phyloP scores from a whole-genome alignment of 2,888 invertebrate genomes.

The Phaedon cochleariae region DNA sequence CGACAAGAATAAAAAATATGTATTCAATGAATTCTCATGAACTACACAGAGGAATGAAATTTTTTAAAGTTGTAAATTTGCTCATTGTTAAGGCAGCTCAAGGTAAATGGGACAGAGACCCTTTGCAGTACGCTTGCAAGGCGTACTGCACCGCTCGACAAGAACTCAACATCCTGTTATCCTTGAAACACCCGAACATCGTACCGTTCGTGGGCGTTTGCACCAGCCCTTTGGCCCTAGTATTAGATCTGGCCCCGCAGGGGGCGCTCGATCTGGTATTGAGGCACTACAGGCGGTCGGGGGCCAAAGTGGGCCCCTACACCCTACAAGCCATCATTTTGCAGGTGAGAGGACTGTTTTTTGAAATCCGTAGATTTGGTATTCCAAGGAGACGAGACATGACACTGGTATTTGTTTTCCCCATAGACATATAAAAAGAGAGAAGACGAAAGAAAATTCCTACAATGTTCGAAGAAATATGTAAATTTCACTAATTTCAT shows the following conservation, averaged over 20 bases:
- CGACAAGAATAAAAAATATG: too few species aligned
- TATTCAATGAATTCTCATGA: too few species aligned
- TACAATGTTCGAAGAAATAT: too few species aligned
- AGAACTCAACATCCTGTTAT: slow-evolving; percentile 87
- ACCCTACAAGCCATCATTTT: slow-evolving; percentile 85
- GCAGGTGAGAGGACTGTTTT: slow-evolving; percentile 77
- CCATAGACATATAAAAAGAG: too few species aligned
- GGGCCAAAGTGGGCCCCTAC: slow-evolving; percentile 81
- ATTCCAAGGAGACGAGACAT: too few species aligned
- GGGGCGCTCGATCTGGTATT: slow-evolving; percentile 89
- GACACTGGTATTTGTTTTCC: too few species aligned
- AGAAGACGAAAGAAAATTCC: too few species aligned
- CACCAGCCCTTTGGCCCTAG: slow-evolving; percentile 85
- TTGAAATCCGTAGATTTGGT: too few species aligned
- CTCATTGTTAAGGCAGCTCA: slow-evolving; percentile 57
- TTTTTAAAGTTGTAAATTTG: too few species aligned
- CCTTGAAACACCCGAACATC: slow-evolving; percentile 89
- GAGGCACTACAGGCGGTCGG: slow-evolving; percentile 85
- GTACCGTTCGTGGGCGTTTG: slow-evolving; percentile 92
- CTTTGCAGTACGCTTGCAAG: slow-evolving; percentile 90
- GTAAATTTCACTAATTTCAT: too few species aligned
- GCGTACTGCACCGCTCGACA: slow-evolving; percentile 97
- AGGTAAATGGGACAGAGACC: slow-evolving; percentile 95
- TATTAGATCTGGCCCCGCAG: slow-evolving; percentile 90
- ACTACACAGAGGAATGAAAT: too few species aligned